Base-by-base conservation (phyloP, 2,888 invertebrate genomes). In the Caenorhabditis auriculariae region DNA sequence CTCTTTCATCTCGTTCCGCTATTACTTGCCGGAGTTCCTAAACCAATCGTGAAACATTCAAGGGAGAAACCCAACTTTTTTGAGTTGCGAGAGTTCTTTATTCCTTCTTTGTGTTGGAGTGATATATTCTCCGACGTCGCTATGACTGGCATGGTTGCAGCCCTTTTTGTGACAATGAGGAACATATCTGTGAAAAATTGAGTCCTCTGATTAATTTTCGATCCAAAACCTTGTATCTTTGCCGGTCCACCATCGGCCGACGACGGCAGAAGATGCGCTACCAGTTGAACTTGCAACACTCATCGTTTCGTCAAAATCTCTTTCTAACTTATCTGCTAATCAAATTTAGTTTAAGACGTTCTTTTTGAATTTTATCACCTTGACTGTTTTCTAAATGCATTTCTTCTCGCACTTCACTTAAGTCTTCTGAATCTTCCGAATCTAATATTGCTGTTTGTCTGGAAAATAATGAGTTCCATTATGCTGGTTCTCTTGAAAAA, bases 231-330 rank as follows among this genome's bases (percentile, higher is more conserved):
- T 66, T 26, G 75, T 77, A 43, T 74, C 75, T 55, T 78, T 78
- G 4, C 77, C 79, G 44, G 71, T 74, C 80, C 80, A 80, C 80
- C 80, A 80, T 27, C 76, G 56, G n/a, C 77, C 77, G 24, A 76
- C 76, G 19, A 79, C 71, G 24, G 66, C 67, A 3, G 78, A 76
- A 19, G 66, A 51, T 3, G 69, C 58, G 54, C 75, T 75, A 23
- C 72, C 69, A 24, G 65, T 70, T 3, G 79, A 78, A 28, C 69
- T 69, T 6, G 72, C 59, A n/a, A 75, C 59, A 27, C 72, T 74
- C 58, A 74, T 66, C n/a, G 60, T 54, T 12, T 70, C 73, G 21
- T 69, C 72, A 39, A 64, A 21, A n/a, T 58, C 52, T 15, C 48
- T 43, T 5, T 59, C 27, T 53, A 44, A 24, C 23, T 5, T 12